phyloP scores from a whole-genome alignment of 1,140 invertebrate species.

The Galleria mellonella region DNA sequence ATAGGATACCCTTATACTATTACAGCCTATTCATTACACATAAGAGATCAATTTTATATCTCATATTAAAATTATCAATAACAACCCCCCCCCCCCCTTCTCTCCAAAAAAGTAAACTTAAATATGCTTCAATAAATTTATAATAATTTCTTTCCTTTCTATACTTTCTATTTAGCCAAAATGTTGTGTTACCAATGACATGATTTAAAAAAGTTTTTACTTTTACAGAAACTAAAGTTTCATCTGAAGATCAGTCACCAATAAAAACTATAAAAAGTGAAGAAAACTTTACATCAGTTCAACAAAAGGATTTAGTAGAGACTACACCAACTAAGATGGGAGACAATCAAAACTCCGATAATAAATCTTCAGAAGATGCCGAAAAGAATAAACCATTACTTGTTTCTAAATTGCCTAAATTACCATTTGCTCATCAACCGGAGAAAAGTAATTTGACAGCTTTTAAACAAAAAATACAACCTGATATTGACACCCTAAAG shows the following conservation, averaged over 20 bases:
- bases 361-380: conserved; percentile 11
- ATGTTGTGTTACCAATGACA: no score
- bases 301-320: conserved; percentile 12
- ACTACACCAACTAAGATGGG: conserved; percentile 11
- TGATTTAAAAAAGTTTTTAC: not conserved
- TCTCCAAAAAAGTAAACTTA: no score
- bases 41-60: no score
- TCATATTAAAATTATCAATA: no score
- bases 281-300: not conserved
- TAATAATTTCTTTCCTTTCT: no score
- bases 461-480: conserved; percentile 40
- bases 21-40: no score
- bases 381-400: conserved; percentile 4
- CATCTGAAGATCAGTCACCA: conserved; percentile 1
- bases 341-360: conserved; percentile 6
- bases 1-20: no score
- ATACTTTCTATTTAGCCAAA: no score
- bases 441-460: conserved; percentile 55
- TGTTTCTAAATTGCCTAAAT: conserved; percentile 13
- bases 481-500: conserved; percentile 36
- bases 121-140: no score
- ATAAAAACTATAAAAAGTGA: conserved; percentile 5
- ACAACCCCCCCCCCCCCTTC: no score
- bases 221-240: conserved; percentile 18
- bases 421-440: conserved; percentile 41